Evolutionary conservation across 2,113 vertebrate species (phyloP).

Genomic region (Cebus imitator): DNA sequence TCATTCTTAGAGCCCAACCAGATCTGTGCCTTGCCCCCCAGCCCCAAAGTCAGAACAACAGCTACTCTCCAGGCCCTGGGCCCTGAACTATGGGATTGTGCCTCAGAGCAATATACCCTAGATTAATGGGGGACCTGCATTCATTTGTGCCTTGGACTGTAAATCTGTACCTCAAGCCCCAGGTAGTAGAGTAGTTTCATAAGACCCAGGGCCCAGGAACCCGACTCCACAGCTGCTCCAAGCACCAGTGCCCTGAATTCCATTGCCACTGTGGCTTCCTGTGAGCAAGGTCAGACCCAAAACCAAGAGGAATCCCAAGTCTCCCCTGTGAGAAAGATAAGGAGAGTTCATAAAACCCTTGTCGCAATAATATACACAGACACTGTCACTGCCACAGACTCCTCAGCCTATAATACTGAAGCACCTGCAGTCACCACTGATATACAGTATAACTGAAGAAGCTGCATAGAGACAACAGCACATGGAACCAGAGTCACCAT

Average conservation of each 20-base stretch:
- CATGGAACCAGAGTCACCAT: background rate
- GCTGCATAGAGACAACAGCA: background rate
- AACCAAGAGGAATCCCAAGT: background rate
- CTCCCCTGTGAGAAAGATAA: background rate
- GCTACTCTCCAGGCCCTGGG: too few relatives aligned
- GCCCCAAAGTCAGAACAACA: background rate
- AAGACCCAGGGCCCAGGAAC: background rate
- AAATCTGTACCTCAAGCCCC: background rate
- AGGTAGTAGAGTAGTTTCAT: background rate
- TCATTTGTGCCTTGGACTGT: background rate
- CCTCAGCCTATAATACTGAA: background rate
- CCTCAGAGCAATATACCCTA: background rate
- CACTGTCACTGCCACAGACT: background rate
- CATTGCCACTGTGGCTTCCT: background rate
- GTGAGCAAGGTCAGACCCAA: background rate
- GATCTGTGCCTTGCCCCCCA: background rate
- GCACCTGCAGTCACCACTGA: background rate
- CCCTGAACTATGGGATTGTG: background rate
- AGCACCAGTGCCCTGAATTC: background rate
- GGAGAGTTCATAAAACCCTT: background rate
- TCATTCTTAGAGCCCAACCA: background rate
- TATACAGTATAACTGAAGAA: background rate
- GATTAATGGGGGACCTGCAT: background rate
- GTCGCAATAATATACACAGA: background rate
- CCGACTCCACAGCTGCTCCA: background rate